Percentiles rank a stretch among this genome's conserved stretches.
These are phyloP conservation scores for Ptychoptera contaminata DNA, from an alignment of 2,888 invertebrate genomes.

Conservation along the genomic window DNA sequence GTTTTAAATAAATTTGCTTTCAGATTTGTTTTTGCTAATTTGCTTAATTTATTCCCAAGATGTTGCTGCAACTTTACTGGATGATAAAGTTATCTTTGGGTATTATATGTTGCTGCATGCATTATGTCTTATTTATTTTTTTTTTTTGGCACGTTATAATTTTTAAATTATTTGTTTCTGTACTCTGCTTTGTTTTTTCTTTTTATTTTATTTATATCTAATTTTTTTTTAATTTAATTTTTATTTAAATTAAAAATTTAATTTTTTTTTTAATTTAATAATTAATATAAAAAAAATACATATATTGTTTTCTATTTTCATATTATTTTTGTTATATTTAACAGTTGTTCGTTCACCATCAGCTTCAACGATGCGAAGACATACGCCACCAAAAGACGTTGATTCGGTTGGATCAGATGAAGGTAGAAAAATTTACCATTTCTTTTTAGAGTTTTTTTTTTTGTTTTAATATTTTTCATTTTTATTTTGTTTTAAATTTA, in stretches of 20 bases:
- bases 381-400: constrained; percentile 23
- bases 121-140: too few relatives aligned
- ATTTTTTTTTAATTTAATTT: background rate
- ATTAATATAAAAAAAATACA: constrained; percentile 11
- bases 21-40: constrained; percentile 2
- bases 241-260: constrained; percentile 2
- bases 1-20: constrained; percentile 1
- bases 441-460: background rate
- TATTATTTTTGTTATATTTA: constrained; percentile 5
- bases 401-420: constrained; percentile 13
- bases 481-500: background rate
- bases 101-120: too few relatives aligned
- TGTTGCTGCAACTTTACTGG: too few relatives aligned
- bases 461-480: background rate
- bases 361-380: constrained; percentile 17
- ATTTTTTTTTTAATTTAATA: constrained; percentile 10
- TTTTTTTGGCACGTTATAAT: too few relatives aligned
- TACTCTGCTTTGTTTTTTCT: constrained; percentile 9
- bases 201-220: constrained; percentile 6
- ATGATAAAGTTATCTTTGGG: too few relatives aligned
- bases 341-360: constrained; percentile 17
- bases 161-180: too few relatives aligned
- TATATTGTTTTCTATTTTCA: constrained; percentile 11
- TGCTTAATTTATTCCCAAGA: constrained; percentile 1
- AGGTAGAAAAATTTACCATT: constrained; percentile 22